Evolutionary conservation across 2,113 vertebrate genomes (phyloP).

Genomic region (Gallinago media): DNA sequence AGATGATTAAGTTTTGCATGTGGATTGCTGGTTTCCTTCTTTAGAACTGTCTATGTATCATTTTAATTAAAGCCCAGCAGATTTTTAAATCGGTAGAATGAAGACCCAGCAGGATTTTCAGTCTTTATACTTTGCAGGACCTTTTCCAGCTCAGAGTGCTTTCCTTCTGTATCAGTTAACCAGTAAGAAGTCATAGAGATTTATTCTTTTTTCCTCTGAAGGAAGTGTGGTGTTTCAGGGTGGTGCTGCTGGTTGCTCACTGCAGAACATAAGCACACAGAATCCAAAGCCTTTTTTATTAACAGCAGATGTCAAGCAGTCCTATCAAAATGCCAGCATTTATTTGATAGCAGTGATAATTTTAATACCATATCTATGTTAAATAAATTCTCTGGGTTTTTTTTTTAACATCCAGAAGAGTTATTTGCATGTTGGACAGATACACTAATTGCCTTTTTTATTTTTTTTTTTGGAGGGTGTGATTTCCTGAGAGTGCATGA

Average conservation of each 20-base stretch:
- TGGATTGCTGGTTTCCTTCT: not conserved
- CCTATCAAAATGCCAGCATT: slow-evolving; percentile 62
- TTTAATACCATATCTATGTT: slow-evolving; percentile 29
- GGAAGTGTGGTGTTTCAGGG: not conserved
- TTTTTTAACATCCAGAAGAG: not conserved
- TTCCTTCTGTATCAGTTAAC: slow-evolving; percentile 16
- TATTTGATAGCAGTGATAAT: slow-evolving; percentile 62
- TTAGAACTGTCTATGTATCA: not conserved
- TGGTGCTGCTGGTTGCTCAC: not conserved
- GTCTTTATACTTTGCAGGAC: not conserved
- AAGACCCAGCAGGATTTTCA: slow-evolving; percentile 20
- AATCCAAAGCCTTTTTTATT: slow-evolving; percentile 68
- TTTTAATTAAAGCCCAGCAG: slow-evolving; percentile 31
- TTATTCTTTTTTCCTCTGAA: not conserved
- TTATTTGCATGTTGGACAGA: not conserved
- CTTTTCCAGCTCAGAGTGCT: slow-evolving; percentile 17
- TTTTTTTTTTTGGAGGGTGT: not conserved
- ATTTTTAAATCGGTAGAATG: slow-evolving; percentile 7
- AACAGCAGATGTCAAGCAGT: slow-evolving; percentile 53
- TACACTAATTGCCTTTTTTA: not conserved
- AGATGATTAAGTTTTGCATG: not conserved
- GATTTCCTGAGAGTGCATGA: not conserved
- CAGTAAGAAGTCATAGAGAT: not conserved
- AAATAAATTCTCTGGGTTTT: slow-evolving; percentile 1
- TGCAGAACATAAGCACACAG: not conserved